Conservation (phyloP, 2,888 invertebrate genomes). For the Leptopilina drosophilae region DNA sequence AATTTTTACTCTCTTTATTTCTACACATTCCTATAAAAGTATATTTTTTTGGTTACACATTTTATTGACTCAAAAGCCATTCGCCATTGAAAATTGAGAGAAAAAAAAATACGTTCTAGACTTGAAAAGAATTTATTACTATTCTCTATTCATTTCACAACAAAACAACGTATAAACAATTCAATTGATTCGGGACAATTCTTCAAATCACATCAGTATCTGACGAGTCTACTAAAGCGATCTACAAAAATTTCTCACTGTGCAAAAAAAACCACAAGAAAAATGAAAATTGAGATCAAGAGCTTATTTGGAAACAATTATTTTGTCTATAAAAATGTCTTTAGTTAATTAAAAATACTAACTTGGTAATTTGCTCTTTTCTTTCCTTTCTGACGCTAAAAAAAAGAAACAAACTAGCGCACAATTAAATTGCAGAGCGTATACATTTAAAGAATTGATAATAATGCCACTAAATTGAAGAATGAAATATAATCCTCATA, state of each 20-base stretch:
- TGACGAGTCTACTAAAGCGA: not conserved
- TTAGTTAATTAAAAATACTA: constrained; percentile 27
- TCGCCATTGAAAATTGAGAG: not conserved
- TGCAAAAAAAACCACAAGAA: not conserved
- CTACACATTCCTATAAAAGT: not conserved
- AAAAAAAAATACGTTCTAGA: not conserved
- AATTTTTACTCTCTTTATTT: not conserved
- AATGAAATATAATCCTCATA: not conserved
- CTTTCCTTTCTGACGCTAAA: not conserved
- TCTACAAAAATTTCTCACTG: not conserved
- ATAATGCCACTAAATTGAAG: constrained; percentile 5
- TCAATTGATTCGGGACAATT: constrained; percentile 21
- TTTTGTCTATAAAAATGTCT: constrained; percentile 8
- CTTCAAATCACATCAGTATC: not conserved
- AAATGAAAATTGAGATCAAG: constrained; percentile 25
- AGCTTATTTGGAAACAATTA: not conserved
- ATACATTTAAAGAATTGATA: not conserved
- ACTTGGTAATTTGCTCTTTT: not conserved
- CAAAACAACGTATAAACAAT: constrained; percentile 25
- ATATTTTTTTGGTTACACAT: not conserved
- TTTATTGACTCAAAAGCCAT: not conserved
- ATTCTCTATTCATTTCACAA: constrained; percentile 25
- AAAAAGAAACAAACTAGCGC: not conserved
- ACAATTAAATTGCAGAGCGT: not conserved
- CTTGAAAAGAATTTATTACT: constrained; percentile 9